These are phyloP conservation scores for Hyposoter dolosus DNA, from an alignment of 2,888 invertebrate genomes.

Conservation along the genomic window DNA sequence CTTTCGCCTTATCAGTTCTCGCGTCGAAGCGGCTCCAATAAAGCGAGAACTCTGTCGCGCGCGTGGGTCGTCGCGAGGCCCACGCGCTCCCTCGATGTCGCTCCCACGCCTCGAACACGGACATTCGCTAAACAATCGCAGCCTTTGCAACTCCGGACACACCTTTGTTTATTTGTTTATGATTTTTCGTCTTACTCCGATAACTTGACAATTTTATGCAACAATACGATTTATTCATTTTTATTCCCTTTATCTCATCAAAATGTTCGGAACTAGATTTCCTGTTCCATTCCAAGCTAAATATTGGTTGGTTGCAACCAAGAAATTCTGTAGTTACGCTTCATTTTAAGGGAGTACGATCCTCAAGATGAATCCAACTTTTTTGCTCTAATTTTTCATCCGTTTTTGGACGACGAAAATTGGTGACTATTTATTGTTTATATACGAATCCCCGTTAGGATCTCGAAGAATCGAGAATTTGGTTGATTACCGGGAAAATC, in stretches of 20 bases:
- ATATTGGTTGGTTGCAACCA: too few relatives aligned
- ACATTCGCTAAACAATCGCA: slow-evolving; percentile 60
- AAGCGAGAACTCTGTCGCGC: slow-evolving; percentile 52
- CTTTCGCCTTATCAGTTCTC: slow-evolving; percentile 64
- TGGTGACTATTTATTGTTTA: too few relatives aligned
- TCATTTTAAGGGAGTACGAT: too few relatives aligned
- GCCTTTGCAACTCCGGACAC: slow-evolving; percentile 48
- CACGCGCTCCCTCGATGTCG: slow-evolving; percentile 44
- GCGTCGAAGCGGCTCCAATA: slow-evolving; percentile 57
- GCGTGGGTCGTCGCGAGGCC: slow-evolving; percentile 60
- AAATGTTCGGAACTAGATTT: too few relatives aligned
- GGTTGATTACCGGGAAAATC: too few relatives aligned
- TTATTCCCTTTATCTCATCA: not conserved
- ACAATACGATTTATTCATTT: not conserved
- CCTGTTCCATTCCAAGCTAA: too few relatives aligned
- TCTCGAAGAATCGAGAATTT: too few relatives aligned
- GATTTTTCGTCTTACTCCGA: not conserved
- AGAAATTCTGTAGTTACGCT: too few relatives aligned
- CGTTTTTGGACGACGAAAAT: too few relatives aligned
- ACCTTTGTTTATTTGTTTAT: slow-evolving; percentile 30
- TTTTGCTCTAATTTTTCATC: too few relatives aligned
- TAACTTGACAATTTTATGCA: not conserved
- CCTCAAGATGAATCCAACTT: too few relatives aligned
- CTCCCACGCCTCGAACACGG: slow-evolving; percentile 47
- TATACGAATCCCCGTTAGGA: too few relatives aligned